Base-by-base conservation (phyloP, 1,140 invertebrate genomes). In the Lepidotrigona ventralis region DNA sequence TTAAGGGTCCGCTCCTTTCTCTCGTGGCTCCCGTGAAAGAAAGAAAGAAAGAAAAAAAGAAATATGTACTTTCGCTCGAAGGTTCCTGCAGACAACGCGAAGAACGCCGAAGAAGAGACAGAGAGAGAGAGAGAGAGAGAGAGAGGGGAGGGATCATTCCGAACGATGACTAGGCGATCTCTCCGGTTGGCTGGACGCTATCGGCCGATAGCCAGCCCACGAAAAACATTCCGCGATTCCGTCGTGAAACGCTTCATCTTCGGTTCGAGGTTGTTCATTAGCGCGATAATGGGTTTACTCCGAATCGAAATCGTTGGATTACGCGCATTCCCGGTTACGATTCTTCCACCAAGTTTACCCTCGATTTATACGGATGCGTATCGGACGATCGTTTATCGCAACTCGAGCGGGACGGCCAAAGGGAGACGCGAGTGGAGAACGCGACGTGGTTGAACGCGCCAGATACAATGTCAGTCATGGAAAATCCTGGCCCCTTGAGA, bases 241-340 rank as follows among this genome's bases (percentile, higher is more conserved):
- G 29, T 51, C 53, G n/a, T 14, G 29, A 51, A 56, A 58, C 21
- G 51, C n/a, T 75, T 63, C 51, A 54, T 66, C 72, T 72, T 86
- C 39, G 26, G 64, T 0, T 46, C n/a, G 39, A 72, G n/a, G 19
- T 33, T 63, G 56, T 66, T 68, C 83, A 87, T 87, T 87, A 87
- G 77, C 53, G 21, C 76, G 63, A 76, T 83, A 87, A 87, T 87
- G 83, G 81, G 56, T 71, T 33, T 71, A 78, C 74, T 87, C 70
- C 63, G 14, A 72, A 75, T 77, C 64, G 51, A 80, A 46, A 46
- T 46, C 81, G 71, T 73, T 76, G 80, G 85, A 86, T 87, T 87
- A 84, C 56, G 66, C 76, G 74, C 75, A 83, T 86, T 86, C 84
- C 79, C 26, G 5, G 21, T 46, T 8, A 46, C 72, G 63, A 77